Evolutionary conservation across 1,140 invertebrate genomes (phyloP).

Genomic region (Zaprionus camerounensis): DNA sequence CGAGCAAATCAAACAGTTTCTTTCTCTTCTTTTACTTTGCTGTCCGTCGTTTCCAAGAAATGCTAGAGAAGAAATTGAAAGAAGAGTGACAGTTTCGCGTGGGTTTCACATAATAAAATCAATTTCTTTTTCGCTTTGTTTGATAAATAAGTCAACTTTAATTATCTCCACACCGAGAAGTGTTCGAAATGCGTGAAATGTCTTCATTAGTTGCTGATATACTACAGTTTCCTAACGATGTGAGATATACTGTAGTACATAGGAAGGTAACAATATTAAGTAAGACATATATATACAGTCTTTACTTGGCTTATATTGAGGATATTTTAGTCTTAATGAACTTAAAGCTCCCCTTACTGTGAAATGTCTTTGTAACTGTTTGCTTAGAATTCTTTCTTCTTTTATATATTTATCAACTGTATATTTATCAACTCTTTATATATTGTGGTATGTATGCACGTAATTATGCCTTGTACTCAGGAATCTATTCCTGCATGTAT

Average conservation of each 20-base stretch:
- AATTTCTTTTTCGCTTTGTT: slow-evolving; percentile 8
- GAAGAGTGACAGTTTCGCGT: slow-evolving; percentile 10
- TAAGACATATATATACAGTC: not conserved
- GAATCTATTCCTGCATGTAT: too few species aligned
- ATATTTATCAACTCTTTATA: too few species aligned
- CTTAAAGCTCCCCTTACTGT: too few species aligned
- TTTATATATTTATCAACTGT: too few species aligned
- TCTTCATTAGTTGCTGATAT: slow-evolving; percentile 22
- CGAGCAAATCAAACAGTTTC: slow-evolving; percentile 66
- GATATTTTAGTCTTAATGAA: too few species aligned
- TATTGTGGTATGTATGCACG: too few species aligned
- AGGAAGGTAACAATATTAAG: not conserved
- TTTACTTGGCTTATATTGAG: too few species aligned
- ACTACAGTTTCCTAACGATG: not conserved
- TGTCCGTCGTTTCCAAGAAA: not conserved
- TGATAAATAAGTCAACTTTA: slow-evolving; percentile 33
- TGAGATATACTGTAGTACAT: not conserved
- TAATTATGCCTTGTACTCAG: too few species aligned
- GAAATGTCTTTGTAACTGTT: too few species aligned
- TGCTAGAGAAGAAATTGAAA: not conserved
- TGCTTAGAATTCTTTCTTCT: too few species aligned
- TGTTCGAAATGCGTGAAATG: slow-evolving; percentile 14
- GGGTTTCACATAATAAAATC: not conserved
- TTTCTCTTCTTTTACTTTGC: slow-evolving; percentile 4
- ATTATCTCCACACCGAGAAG: slow-evolving; percentile 22